Evolutionary conservation across 2,113 vertebrate species (phyloP).

Genomic region (Puntigrus tetrazona): DNA sequence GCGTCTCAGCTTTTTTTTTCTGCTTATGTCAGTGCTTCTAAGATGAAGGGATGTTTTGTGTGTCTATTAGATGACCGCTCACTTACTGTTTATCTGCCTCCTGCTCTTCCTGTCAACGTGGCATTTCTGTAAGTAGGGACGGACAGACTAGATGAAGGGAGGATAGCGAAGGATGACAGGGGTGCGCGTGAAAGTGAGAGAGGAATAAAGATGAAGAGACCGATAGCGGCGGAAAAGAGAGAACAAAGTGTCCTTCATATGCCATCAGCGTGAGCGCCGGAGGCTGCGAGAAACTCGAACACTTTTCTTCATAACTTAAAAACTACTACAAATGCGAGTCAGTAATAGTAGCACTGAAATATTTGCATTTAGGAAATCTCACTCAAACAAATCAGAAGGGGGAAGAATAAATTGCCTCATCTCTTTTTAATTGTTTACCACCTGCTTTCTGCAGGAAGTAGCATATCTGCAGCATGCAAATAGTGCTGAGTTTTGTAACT

Average conservation of each 20-base stretch:
- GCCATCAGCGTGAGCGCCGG: background rate
- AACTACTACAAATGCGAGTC: background rate
- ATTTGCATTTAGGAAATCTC: background rate
- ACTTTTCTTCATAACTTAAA: background rate
- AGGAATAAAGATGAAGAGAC: constrained; percentile 2
- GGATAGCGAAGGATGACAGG: constrained; percentile 1
- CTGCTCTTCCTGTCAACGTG: constrained; percentile 7
- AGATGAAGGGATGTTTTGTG: constrained; percentile 13
- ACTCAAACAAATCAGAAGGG: no score
- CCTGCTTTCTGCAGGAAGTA: background rate
- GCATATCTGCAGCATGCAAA: background rate
- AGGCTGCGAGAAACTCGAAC: background rate
- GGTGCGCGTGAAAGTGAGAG: background rate
- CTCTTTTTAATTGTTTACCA: constrained; percentile 6
- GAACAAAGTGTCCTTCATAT: constrained; percentile 12
- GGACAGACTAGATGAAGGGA: constrained; percentile 15
- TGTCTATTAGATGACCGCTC: constrained; percentile 20
- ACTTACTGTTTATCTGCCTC: constrained; percentile 25
- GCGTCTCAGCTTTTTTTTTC: constrained; percentile 9
- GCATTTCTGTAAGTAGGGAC: constrained; percentile 29
- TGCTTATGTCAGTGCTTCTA: constrained; percentile 26
- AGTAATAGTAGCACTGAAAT: background rate
- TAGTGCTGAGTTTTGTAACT: background rate
- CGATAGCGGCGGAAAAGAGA: constrained; percentile 51
- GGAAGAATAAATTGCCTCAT: background rate